Base-by-base conservation (phyloP, 37 sponge, comb jelly and placozoan species). In the Amphimedon queenslandica region DNA sequence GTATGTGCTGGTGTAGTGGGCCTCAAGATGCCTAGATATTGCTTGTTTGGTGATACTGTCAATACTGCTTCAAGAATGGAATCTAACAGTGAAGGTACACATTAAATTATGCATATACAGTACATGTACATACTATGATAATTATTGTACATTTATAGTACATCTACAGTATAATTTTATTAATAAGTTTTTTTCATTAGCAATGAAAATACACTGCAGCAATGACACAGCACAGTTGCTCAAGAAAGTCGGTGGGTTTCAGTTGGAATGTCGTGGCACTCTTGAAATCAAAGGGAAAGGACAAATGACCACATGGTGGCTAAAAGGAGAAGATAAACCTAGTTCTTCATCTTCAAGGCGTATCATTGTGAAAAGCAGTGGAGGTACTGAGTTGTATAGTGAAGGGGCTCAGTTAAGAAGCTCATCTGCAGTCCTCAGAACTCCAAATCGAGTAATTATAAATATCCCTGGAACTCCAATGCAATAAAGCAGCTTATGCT, bases 1-100 rank as follows among this genome's bases (percentile, higher is more conserved):
- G 96, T 94, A 28, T 88, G 89, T 55, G 91, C 94, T 2, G 94
- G 94, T 24, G 90, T 94, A n/a, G 90, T 94, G 39, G 94, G 94
- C 2, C 34, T 82, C 18, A 94, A 94, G 71, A 94, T 94, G 94
- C 94, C 94, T 63, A 87, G 94, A 2, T 94, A 83, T 73, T 94
- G 94, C 38, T 65, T 94, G 55, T 94, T 94, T 80, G 94, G 94
- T 10, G 94, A 94, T 47, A 94, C 94, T 16, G 94, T 94, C 58
- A 94, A 94, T 79, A 94, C 91, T 38, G 94, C 94, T 24, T 79
- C 84, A 8, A 74, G 94, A 70, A 94, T 94, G 94, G 94, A 94
- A 75, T 82, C 75, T 40, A 80, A 83, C 27, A 86, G 94, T 82
- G 77, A 86, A 83, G 87, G 94, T 94, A 38, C 37, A 66, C 66